A percentile compares a stretch with the other conserved stretches of the same genome.
These are phyloP conservation scores for Anhinga rufa DNA, from an alignment of 2,113 vertebrate species.

Conservation along the genomic window DNA sequence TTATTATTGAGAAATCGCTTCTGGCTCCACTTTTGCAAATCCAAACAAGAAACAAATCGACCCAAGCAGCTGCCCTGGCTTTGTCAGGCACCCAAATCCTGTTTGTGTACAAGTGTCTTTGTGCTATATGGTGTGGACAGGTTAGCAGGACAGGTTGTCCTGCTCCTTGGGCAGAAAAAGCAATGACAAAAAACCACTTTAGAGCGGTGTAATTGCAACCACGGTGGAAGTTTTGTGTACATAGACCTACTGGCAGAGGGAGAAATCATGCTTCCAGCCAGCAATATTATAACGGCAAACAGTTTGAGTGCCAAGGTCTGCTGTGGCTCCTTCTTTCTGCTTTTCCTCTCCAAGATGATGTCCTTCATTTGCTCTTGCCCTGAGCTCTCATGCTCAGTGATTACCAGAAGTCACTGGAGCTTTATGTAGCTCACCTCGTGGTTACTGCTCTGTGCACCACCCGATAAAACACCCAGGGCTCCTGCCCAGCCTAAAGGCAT, in stretches of 20 bases:
- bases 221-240: not conserved
- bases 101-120: not conserved
- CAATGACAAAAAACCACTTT: not conserved
- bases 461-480: not conserved
- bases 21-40: not conserved
- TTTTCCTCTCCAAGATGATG: not conserved
- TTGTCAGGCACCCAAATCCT: not conserved
- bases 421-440: not conserved
- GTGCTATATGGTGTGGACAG: fast-evolving
- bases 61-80: not conserved
- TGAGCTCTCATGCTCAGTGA: not conserved
- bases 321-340: not conserved
- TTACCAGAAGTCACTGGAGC: not conserved
- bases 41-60: not conserved
- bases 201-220: not conserved
- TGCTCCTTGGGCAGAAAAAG: not conserved
- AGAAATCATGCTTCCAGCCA: not conserved
- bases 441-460: fast-evolving
- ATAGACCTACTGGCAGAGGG: not conserved
- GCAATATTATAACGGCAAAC: not conserved
- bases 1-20: not conserved
- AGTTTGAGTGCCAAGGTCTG: not conserved
- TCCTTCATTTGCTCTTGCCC: slow-evolving; percentile 27
- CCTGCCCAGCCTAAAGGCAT: fast-evolving
- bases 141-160: not conserved